Evolutionary conservation across 2,797 vertebrate species (phyloP), one percentile per base, ranked within the genome.

Genomic region (Sebastes steindachneri): DNA sequence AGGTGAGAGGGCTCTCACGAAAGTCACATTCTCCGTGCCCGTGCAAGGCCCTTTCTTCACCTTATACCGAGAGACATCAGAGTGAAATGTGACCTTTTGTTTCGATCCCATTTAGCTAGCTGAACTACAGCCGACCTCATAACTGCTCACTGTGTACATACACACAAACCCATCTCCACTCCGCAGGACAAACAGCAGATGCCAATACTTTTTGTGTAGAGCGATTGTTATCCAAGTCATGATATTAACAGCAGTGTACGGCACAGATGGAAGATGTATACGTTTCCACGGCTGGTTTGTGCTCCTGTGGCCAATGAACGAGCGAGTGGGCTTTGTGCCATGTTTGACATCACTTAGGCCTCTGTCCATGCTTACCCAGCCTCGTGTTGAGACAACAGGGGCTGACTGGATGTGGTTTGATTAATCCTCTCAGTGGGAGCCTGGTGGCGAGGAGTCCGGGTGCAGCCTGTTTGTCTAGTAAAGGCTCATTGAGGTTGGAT

Each of bases 41-140:
- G 15, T 21, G 33, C 1, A 2, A 68, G 57, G 69, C n/a, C 59
- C 73, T 53, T 64, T 68, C 45, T 41, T 33, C 25, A 2, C 15
- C 76, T 54, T 51, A n/a, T 26, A 23, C 45, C 33, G 51, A 33
- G 63, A 37, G 33, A 41, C 45, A 21, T 67, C 33, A 51, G 60
- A 75, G 63, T 80, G 48, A 91, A 86, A 91, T 68, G 35, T 68
- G 83, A 90, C 86, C 85, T 88, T 79, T 89, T 88, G 80, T 88
- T 92, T 89, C 77, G 64, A 83, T 84, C 88, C 75, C 57, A 80
- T 88, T 88, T 77, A 77, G 76, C 60, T 11, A 9, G 51, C 48
- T 93, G 88, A 89, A 92, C 90, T 90, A 54, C 23, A 15, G 62
- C 12, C 81, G 87, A 93, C 89, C 90, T 92, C 73, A 81, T 88